Evolutionary conservation across 2,888 invertebrate species (phyloP).

Genomic region (Rapana venosa): DNA sequence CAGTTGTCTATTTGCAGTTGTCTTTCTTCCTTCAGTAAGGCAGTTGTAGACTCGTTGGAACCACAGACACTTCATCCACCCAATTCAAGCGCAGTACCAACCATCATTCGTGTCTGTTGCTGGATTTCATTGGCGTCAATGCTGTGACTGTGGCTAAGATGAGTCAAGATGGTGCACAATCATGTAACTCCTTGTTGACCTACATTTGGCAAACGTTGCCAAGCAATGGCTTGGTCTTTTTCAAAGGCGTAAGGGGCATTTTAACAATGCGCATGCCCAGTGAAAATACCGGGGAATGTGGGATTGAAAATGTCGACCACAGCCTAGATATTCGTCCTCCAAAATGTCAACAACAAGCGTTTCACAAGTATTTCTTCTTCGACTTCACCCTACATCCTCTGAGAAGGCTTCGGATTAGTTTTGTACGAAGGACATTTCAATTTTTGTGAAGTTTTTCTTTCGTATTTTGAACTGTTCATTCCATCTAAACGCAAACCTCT

Average conservation of each 20-base stretch:
- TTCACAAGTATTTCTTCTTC: not conserved
- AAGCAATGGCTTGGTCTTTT: constrained; percentile 50
- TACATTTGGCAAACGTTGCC: constrained; percentile 44
- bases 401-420: not conserved
- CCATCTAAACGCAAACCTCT: not conserved
- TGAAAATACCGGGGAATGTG: constrained; percentile 38
- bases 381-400: not conserved
- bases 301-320: constrained; percentile 42
- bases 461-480: constrained; percentile 14
- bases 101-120: no score
- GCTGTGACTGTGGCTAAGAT: not conserved
- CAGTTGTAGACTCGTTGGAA: no score
- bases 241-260: constrained; percentile 34
- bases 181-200: constrained; percentile 10
- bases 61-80: no score
- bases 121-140: no score
- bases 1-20: not conserved
- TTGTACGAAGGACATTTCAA: not conserved
- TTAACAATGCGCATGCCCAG: constrained; percentile 44
- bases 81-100: no score
- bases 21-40: not conserved
- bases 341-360: constrained; percentile 33
- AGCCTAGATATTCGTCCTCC: constrained; percentile 25
- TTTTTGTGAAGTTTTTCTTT: not conserved
- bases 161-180: not conserved